A percentile compares a stretch with the other conserved stretches of the same genome.
Conservation (phyloP, 2,797 vertebrate species). For the Oophaga sylvatica region DNA sequence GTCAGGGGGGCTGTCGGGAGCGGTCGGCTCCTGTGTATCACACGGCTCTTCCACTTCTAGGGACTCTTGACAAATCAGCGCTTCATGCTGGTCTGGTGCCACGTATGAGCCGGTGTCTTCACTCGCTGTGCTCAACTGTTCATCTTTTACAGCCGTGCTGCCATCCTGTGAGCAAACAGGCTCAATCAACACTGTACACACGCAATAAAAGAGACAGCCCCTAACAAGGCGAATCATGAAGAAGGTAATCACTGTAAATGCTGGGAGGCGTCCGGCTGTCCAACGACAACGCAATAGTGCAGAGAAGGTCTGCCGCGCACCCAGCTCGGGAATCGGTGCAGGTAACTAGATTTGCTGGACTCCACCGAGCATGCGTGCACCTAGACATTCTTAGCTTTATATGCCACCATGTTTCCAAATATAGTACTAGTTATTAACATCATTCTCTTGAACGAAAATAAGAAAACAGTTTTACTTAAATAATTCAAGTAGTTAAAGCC, state of each 20-base stretch:
- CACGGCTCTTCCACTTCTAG: slow-evolving; percentile 83
- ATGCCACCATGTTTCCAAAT: no score
- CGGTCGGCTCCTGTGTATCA: slow-evolving; percentile 79
- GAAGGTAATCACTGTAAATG: background rate
- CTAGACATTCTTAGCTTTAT: no score
- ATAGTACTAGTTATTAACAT: no score
- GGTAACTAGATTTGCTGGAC: no score
- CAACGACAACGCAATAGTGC: background rate
- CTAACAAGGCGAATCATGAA: background rate
- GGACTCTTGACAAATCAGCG: slow-evolving; percentile 81
- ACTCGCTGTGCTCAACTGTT: slow-evolving; percentile 86
- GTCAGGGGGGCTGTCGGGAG: slow-evolving; percentile 83
- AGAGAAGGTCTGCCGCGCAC: background rate
- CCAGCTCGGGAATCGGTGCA: background rate
- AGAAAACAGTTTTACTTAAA: no score
- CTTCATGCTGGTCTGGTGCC: slow-evolving; percentile 76
- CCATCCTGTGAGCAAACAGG: slow-evolving; percentile 78
- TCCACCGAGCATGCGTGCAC: no score
- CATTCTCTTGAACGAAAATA: no score
- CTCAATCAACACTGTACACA: background rate
- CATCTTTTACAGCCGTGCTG: slow-evolving; percentile 81
- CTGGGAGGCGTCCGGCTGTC: background rate
- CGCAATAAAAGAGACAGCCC: background rate
- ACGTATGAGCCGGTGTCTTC: slow-evolving; percentile 88
- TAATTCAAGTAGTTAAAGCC: no score